These are phyloP conservation scores for Hirtodrosophila trivittata DNA, from an alignment of 2,888 invertebrate genomes.

Conservation along the genomic window DNA sequence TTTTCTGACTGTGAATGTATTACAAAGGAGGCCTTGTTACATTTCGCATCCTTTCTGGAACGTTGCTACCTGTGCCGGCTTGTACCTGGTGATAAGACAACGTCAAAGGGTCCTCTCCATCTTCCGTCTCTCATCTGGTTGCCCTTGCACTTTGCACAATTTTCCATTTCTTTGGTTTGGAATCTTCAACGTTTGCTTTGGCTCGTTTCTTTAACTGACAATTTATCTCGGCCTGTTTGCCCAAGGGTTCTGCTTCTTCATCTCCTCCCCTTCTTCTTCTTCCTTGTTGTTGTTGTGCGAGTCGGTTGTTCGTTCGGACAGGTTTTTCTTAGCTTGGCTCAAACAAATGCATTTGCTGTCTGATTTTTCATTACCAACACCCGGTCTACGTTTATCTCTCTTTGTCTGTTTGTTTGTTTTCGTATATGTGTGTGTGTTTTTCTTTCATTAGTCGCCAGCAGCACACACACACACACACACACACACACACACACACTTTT, in stretches of 20 bases:
- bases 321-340: conserved; percentile 58
- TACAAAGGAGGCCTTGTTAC: conserved; percentile 54
- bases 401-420: conserved; percentile 9
- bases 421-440: conserved; percentile 55
- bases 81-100: conserved; percentile 26
- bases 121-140: conserved; percentile 24
- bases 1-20: conserved; percentile 24
- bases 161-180: conserved; percentile 48
- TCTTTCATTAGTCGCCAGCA: conserved; percentile 68
- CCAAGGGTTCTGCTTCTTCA: too few relatives aligned
- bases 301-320: conserved; percentile 40
- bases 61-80: conserved; percentile 16
- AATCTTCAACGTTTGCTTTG: conserved; percentile 21
- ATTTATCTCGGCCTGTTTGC: conserved; percentile 71
- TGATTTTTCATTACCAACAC: conserved; percentile 68
- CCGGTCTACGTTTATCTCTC: conserved; percentile 12
- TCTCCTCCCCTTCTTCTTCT: too few relatives aligned
- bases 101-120: conserved; percentile 23
- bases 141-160: conserved; percentile 70
- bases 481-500: conserved; percentile 16
- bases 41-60: conserved; percentile 56
- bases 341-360: conserved; percentile 65
- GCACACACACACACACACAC: conserved; percentile 28
- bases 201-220: conserved; percentile 65
- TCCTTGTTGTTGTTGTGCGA: conserved; percentile 39